These are phyloP conservation scores for Lepidiolamprologus cunningtoni DNA, from an alignment of 2,113 vertebrate genomes.

Conservation along the genomic window DNA sequence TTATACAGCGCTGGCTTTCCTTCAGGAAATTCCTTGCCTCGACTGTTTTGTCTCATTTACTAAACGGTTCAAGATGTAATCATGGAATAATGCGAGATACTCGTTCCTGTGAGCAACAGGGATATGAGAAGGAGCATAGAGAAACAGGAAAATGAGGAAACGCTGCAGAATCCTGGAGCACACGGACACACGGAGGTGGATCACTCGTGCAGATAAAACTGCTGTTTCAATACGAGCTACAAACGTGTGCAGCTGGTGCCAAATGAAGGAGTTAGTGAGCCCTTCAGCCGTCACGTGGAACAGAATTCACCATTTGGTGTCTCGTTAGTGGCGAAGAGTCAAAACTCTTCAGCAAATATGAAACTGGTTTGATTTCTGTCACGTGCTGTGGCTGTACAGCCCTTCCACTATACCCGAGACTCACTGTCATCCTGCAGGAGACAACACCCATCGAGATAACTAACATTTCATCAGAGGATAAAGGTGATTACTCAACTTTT, in stretches of 20 bases:
- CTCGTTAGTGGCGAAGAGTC: rapidly evolving
- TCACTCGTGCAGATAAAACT: neutral
- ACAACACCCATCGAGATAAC: neutral
- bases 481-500: neutral
- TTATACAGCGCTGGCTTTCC: neutral
- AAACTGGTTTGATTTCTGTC: neutral
- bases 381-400: neutral
- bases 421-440: neutral
- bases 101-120: neutral
- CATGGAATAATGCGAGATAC: neutral
- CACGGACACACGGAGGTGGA: neutral
- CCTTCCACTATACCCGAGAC: neutral
- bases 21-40: neutral
- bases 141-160: neutral
- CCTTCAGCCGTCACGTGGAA: rapidly evolving
- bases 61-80: neutral
- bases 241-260: neutral
- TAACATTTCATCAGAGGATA: neutral
- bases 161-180: neutral
- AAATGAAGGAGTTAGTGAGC: neutral
- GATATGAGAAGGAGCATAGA: rapidly evolving
- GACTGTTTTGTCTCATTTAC: neutral
- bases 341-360: neutral
- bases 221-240: neutral
- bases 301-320: neutral